Evolutionary conservation across 2,888 invertebrate species (phyloP).

Genomic region (Onchidella celtica): DNA sequence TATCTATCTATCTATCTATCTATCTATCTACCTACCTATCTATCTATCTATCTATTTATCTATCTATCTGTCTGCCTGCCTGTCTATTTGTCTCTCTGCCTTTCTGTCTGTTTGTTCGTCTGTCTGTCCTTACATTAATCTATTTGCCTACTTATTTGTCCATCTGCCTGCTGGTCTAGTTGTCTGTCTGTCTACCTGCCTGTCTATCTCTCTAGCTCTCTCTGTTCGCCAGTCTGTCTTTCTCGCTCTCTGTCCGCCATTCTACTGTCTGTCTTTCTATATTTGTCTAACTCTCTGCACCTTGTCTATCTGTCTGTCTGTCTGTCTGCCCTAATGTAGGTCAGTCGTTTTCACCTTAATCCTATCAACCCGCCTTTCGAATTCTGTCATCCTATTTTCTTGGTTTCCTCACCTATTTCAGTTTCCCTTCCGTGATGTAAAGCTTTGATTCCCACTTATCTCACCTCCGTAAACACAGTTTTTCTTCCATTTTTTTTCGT

Average conservation of each 20-base stretch:
- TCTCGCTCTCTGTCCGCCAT: background rate
- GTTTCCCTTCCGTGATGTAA: too few species aligned
- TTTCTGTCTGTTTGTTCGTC: too few species aligned
- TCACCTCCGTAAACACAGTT: too few species aligned
- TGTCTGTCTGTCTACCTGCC: background rate
- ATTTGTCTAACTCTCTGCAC: background rate
- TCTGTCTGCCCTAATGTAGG: background rate
- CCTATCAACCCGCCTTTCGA: background rate
- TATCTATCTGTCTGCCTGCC: too few species aligned
- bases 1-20: background rate
- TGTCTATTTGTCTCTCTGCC: too few species aligned
- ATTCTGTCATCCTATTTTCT: background rate
- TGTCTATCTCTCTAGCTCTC: conserved; percentile 5
- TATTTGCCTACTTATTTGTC: background rate
- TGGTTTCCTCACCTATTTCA: background rate
- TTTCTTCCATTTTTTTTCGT: too few species aligned
- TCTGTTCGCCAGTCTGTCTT: background rate
- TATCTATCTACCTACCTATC: too few species aligned
- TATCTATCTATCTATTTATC: too few species aligned
- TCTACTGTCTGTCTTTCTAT: background rate
- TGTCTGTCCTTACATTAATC: too few species aligned
- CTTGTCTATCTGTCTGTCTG: conserved; percentile 14
- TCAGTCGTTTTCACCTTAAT: background rate
- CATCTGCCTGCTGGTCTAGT: background rate
- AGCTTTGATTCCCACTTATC: too few species aligned